These are phyloP conservation scores for Eudasyphora cyanicolor DNA, from an alignment of 2,888 invertebrate genomes.

Conservation along the genomic window DNA sequence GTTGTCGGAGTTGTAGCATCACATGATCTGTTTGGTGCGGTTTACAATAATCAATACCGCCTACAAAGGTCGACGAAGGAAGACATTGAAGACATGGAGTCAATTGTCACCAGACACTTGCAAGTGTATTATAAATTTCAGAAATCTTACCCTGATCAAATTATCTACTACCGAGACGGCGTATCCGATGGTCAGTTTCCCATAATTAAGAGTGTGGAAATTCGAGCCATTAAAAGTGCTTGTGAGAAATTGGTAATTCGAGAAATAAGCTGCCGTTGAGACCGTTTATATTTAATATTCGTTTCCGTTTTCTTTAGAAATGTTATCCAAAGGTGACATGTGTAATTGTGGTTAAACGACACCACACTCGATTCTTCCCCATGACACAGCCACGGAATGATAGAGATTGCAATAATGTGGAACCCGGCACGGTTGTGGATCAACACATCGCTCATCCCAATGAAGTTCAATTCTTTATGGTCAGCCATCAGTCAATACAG, in stretches of 20 bases:
- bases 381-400: slow-evolving; percentile 36
- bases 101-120: slow-evolving; percentile 86
- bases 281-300: too few relatives aligned
- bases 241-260: slow-evolving; percentile 79
- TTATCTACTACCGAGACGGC: slow-evolving; percentile 92
- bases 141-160: slow-evolving; percentile 78
- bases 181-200: slow-evolving; percentile 93
- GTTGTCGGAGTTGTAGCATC: slow-evolving; percentile 90
- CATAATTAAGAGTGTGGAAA: slow-evolving; percentile 82
- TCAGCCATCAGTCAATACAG: slow-evolving; percentile 86
- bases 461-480: slow-evolving; percentile 94
- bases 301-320: too few relatives aligned
- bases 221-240: slow-evolving; percentile 87
- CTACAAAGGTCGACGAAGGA: slow-evolving; percentile 88
- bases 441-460: slow-evolving; percentile 91
- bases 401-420: slow-evolving; percentile 86
- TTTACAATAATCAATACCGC: slow-evolving; percentile 88
- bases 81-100: slow-evolving; percentile 87
- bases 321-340: slow-evolving; percentile 89
- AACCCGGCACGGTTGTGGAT: slow-evolving; percentile 94
- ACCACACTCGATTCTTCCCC: slow-evolving; percentile 90
- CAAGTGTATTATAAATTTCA: slow-evolving; percentile 82
- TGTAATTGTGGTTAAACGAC: slow-evolving; percentile 97
- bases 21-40: slow-evolving; percentile 84
- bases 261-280: background rate